A percentile compares a stretch with the other conserved stretches of the same genome.
Evolutionary conservation across 2,113 vertebrate species (phyloP).

Genomic region (Pelecanus crispus): DNA sequence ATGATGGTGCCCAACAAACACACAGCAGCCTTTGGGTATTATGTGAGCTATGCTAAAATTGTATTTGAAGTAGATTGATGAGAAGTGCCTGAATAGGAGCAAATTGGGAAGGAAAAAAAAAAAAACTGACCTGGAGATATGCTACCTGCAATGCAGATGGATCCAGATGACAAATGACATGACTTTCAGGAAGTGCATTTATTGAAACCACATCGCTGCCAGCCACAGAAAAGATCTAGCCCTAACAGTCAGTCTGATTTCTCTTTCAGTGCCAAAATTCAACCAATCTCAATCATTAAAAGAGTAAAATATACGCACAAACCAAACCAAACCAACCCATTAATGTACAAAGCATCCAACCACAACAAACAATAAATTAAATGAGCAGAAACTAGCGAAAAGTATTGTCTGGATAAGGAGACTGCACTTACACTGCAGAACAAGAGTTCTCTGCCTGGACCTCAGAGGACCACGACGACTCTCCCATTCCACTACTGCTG

Average conservation of each 20-base stretch:
- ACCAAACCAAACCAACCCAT: background rate
- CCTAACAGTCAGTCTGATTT: background rate
- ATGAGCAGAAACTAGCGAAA: background rate
- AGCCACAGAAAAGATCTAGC: background rate
- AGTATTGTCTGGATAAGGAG: background rate
- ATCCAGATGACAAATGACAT: conserved; percentile 18
- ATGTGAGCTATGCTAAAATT: background rate
- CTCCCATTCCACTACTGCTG: background rate
- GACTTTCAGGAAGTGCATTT: background rate
- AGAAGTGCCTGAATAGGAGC: background rate
- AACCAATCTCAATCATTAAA: background rate
- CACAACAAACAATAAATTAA: background rate
- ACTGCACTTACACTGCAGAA: background rate
- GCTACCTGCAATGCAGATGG: conserved; percentile 36
- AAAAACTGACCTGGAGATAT: background rate
- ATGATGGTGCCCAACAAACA: background rate
- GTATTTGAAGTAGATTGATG: background rate
- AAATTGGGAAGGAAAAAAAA: background rate
- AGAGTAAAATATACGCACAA: background rate
- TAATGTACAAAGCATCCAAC: background rate
- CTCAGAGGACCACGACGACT: background rate
- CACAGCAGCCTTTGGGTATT: background rate
- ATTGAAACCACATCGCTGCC: background rate
- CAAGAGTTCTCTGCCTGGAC: background rate
- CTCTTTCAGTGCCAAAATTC: background rate